Evolutionary conservation across 2,113 vertebrate genomes (phyloP).

Genomic region (Grammomys dolichurus): DNA sequence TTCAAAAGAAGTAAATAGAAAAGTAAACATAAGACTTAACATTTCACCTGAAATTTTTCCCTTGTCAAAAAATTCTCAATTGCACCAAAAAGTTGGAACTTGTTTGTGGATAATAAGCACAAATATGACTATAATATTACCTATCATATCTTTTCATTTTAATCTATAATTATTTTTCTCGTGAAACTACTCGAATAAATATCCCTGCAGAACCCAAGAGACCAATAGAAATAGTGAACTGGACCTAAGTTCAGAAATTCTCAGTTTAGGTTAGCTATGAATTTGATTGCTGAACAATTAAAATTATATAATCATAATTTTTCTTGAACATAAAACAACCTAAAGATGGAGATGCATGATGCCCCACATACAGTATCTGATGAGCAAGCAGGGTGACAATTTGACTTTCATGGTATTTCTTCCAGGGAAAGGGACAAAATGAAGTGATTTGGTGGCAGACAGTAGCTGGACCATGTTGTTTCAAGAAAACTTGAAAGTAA

Average conservation of each 20-base stretch:
- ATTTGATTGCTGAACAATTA: constrained; percentile 20
- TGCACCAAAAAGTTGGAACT: not conserved
- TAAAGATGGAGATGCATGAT: not conserved
- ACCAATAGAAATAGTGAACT: constrained; percentile 2
- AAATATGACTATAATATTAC: not conserved
- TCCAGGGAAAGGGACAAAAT: constrained; percentile 51
- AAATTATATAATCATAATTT: constrained; percentile 30
- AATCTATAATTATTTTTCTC: not conserved
- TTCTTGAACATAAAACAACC: constrained; percentile 22
- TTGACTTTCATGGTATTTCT: constrained; percentile 42
- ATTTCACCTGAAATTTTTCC: constrained; percentile 33
- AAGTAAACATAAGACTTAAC: not conserved
- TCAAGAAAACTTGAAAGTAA: constrained; percentile 52
- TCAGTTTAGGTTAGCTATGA: constrained; percentile 5
- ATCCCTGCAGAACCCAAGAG: not conserved
- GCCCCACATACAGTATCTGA: constrained; percentile 31
- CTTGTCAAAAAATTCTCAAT: constrained; percentile 27
- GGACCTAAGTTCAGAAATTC: not conserved
- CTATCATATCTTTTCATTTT: not conserved
- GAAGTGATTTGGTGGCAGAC: not conserved
- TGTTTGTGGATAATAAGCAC: not conserved
- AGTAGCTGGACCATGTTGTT: constrained; percentile 28
- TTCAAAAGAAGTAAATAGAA: not conserved
- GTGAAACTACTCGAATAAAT: constrained; percentile 41
- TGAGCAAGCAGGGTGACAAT: not conserved